Evolutionary conservation across 2,113 vertebrate species (phyloP).

Genomic region (Pelecanoides urinatrix): DNA sequence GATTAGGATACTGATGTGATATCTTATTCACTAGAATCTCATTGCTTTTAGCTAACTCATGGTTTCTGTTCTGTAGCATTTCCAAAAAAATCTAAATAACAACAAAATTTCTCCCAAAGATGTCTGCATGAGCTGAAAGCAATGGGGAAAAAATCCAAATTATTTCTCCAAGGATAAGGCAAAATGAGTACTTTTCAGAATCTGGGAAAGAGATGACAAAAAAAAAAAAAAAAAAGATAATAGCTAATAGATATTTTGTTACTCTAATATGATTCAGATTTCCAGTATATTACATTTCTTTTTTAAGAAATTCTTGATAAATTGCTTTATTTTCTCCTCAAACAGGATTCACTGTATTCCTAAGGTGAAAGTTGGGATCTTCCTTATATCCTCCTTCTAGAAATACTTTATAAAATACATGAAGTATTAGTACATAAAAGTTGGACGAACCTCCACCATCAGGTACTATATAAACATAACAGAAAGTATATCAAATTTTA

Average conservation of each 20-base stretch:
- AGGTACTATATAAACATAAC: neutral
- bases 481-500: neutral
- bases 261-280: neutral
- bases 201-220: neutral
- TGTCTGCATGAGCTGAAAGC: neutral
- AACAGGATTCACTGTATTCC: neutral
- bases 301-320: neutral
- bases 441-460: neutral
- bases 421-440: neutral
- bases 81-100: constrained; percentile 13
- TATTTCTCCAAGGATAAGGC: neutral
- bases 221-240: neutral
- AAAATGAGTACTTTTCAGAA: neutral
- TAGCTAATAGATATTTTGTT: neutral
- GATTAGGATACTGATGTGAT: constrained; percentile 66
- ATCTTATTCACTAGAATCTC: constrained; percentile 62
- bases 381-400: neutral
- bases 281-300: neutral
- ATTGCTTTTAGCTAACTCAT: constrained; percentile 43
- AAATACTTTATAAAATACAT: neutral
- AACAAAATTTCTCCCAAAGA: neutral
- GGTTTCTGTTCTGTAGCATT: neutral
- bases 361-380: neutral
- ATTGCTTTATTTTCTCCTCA: neutral
- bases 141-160: neutral